Conservation (phyloP, 1,140 invertebrate genomes). For the Zaprionus ornatus region DNA sequence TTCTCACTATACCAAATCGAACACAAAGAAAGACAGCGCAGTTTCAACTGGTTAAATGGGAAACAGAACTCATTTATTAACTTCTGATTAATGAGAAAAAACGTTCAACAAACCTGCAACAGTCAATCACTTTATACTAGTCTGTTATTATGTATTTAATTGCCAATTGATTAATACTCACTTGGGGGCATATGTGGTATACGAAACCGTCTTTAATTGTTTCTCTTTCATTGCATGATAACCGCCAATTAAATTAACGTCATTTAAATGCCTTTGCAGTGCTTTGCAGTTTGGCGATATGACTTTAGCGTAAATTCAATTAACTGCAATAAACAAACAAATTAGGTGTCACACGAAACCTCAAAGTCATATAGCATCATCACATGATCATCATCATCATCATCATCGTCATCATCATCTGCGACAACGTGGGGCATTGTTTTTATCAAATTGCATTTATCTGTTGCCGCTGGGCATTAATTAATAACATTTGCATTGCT, state of each 20-base stretch:
- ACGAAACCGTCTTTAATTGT: background rate
- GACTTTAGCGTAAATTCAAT: slow-evolving; percentile 13
- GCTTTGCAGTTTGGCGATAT: background rate
- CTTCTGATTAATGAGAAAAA: too few relatives aligned
- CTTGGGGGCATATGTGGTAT: slow-evolving; percentile 1
- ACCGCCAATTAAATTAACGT: slow-evolving; percentile 11
- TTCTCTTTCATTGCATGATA: background rate
- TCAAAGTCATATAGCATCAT: slow-evolving; percentile 54
- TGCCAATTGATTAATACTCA: background rate
- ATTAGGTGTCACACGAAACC: slow-evolving; percentile 25
- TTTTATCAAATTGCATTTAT: slow-evolving; percentile 76
- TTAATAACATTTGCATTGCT: slow-evolving; percentile 49
- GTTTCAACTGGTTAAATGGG: too few relatives aligned
- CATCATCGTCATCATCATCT: background rate
- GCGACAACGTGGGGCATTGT: slow-evolving; percentile 33
- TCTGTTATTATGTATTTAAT: background rate
- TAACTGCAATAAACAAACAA: slow-evolving; percentile 20
- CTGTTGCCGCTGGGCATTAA: slow-evolving; percentile 46
- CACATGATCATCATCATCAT: background rate
- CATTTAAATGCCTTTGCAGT: slow-evolving; percentile 8
- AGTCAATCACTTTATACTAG: background rate
- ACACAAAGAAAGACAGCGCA: too few relatives aligned
- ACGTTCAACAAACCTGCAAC: too few relatives aligned
- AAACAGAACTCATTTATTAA: too few relatives aligned
- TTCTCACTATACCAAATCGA: too few relatives aligned